phyloP scores from a whole-genome alignment of 2,888 invertebrate species.

The Agrochola lychnidis region DNA sequence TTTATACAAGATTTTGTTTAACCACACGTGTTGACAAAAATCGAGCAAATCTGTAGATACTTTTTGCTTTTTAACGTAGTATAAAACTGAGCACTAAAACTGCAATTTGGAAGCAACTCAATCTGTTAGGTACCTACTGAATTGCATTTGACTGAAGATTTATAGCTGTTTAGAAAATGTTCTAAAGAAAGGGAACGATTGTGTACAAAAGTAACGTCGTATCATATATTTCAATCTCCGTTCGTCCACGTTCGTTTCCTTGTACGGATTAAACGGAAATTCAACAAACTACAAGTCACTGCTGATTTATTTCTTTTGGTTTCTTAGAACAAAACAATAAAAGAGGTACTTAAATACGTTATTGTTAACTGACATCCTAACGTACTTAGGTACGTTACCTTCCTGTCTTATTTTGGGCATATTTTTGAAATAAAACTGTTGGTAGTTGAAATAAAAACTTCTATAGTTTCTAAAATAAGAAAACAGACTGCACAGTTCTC shows the following conservation, averaged over 20 bases:
- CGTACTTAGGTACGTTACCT: neutral
- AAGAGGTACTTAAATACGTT: neutral
- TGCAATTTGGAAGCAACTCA: neutral
- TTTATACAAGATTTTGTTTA: neutral
- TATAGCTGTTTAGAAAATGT: constrained; percentile 29
- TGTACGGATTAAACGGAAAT: constrained; percentile 8
- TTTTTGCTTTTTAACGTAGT: neutral
- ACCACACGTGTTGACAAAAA: neutral
- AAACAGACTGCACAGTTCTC: neutral
- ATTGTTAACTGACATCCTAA: neutral
- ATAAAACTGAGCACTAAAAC: neutral
- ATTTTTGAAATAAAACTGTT: too few relatives aligned
- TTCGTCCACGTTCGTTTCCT: constrained; percentile 14
- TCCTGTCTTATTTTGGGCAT: neutral
- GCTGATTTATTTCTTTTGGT: constrained; percentile 15
- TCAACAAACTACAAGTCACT: constrained; percentile 33
- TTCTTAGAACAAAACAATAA: neutral
- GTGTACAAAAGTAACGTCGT: constrained; percentile 25
- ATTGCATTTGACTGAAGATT: constrained; percentile 16
- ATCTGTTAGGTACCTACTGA: neutral
- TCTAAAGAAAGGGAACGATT: constrained; percentile 11
- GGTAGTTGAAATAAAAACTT: neutral
- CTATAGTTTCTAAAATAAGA: neutral
- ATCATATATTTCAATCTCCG: constrained; percentile 32
- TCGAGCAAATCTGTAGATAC: neutral